A percentile compares a stretch with the other conserved stretches of the same genome.
These are phyloP conservation scores for Acanthosoma haemorrhoidale DNA, from an alignment of 2,888 invertebrate genomes.

Conservation along the genomic window DNA sequence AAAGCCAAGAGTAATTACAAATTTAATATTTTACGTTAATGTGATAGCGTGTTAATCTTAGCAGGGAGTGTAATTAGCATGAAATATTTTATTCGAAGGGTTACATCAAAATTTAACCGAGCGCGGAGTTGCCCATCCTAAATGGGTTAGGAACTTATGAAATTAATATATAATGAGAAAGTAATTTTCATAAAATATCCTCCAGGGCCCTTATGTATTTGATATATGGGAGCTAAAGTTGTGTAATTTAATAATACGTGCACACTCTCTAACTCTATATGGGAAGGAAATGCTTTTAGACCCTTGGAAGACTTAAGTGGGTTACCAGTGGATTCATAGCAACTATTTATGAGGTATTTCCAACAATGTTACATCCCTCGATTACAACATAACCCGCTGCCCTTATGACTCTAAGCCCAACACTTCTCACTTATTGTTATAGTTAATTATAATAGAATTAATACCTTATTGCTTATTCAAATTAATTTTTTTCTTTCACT, in stretches of 20 bases:
- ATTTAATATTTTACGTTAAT: constrained; percentile 3
- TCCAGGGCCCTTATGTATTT: constrained; percentile 25
- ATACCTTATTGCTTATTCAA: no score
- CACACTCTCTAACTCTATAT: constrained; percentile 16
- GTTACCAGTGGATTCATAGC: not conserved
- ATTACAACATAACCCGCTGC: no score
- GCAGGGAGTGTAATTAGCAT: not conserved
- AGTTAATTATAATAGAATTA: no score
- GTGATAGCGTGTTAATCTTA: not conserved
- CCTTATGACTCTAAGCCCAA: no score
- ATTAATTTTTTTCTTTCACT: no score
- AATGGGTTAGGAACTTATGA: constrained; percentile 24
- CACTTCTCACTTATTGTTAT: no score
- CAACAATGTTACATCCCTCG: not conserved
- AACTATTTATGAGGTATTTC: constrained; percentile 1
- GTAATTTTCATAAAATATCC: constrained; percentile 28
- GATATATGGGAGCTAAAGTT: constrained; percentile 23
- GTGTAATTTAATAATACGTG: constrained; percentile 28
- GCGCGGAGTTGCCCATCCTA: not conserved
- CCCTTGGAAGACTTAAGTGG: not conserved
- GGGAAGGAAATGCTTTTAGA: constrained; percentile 16
- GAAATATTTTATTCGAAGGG: constrained; percentile 14
- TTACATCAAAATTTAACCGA: constrained; percentile 23
- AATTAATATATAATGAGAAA: constrained; percentile 25
- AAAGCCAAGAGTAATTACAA: not conserved